Evolutionary conservation across 2,113 vertebrate genomes (phyloP).

Genomic region (Ceyx melanurus): DNA sequence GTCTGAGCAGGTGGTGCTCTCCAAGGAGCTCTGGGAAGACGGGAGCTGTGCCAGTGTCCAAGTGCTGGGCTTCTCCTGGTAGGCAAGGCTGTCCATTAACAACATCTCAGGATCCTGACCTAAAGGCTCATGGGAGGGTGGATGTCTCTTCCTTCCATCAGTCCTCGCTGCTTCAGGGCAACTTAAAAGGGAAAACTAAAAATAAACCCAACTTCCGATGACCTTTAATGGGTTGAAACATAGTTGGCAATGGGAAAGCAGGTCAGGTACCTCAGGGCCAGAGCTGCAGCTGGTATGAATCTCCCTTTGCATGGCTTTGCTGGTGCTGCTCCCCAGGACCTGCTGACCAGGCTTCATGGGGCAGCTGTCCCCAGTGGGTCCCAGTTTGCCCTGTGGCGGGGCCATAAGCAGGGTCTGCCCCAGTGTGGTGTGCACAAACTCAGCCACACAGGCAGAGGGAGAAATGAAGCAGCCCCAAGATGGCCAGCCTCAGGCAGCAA

Average conservation of each 20-base stretch:
- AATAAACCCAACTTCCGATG: not conserved
- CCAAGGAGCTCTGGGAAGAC: not conserved
- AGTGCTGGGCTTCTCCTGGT: not conserved
- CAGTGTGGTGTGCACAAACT: accelerated
- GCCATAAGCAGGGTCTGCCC: not conserved
- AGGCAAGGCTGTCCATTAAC: not conserved
- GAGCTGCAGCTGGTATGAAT: not conserved
- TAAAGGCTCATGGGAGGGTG: not conserved
- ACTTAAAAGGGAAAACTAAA: not conserved
- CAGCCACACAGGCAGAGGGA: too few species aligned
- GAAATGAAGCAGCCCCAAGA: not conserved
- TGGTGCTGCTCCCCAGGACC: not conserved
- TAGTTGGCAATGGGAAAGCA: not conserved
- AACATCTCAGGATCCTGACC: not conserved
- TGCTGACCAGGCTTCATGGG: not conserved
- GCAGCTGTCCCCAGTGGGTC: not conserved
- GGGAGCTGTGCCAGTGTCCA: not conserved
- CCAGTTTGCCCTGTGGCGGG: accelerated
- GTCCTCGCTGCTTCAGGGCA: not conserved
- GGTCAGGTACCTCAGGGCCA: not conserved
- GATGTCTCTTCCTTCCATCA: not conserved
- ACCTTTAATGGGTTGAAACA: not conserved
- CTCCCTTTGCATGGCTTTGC: not conserved
- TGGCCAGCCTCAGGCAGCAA: not conserved
- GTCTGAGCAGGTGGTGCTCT: not conserved